Percentiles rank a stretch among this genome's conserved stretches.
These are phyloP conservation scores for Poeciliopsis prolifica DNA, from an alignment of 2,113 vertebrate genomes.

Conservation along the genomic window DNA sequence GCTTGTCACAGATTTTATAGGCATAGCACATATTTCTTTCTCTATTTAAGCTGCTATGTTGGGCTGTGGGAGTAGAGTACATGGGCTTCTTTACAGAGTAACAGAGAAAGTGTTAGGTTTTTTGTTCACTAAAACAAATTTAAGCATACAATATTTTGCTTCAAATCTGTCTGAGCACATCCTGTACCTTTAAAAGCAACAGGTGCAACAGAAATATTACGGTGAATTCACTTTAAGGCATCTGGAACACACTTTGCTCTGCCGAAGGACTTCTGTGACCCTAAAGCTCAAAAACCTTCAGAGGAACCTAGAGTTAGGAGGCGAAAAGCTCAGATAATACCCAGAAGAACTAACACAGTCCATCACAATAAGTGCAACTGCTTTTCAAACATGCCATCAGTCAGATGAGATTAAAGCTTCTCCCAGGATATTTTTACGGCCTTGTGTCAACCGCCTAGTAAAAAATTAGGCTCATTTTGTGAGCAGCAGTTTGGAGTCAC, in stretches of 20 bases:
- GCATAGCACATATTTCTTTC: conserved; percentile 12
- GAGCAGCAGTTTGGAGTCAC: conserved; percentile 9
- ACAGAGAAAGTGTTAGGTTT: conserved; percentile 13
- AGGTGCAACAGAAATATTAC: conserved; percentile 8
- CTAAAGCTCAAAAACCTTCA: not conserved
- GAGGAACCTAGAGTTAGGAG: too few species aligned
- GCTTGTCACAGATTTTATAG: conserved; percentile 28
- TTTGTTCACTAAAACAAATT: conserved; percentile 12
- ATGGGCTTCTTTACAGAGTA: conserved; percentile 13
- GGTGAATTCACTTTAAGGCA: not conserved
- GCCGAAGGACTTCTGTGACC: not conserved
- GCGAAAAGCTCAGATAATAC: conserved; percentile 8
- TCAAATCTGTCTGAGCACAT: conserved; percentile 19
- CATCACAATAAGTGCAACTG: conserved; percentile 52
- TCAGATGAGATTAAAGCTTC: conserved; percentile 50
- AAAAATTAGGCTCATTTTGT: conserved; percentile 59
- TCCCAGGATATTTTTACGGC: conserved; percentile 48
- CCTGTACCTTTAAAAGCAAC: not conserved
- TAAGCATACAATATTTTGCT: conserved; percentile 5
- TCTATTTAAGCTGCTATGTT: conserved; percentile 23
- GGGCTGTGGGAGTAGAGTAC: conserved; percentile 15
- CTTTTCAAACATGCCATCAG: conserved; percentile 57
- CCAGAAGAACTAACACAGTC: conserved; percentile 17
- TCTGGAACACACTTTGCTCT: conserved; percentile 24
- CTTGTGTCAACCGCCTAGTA: conserved; percentile 42